Conservation (phyloP, 35 echinoderm and acorn worm genomes). For the Holothuria glaberrima region DNA sequence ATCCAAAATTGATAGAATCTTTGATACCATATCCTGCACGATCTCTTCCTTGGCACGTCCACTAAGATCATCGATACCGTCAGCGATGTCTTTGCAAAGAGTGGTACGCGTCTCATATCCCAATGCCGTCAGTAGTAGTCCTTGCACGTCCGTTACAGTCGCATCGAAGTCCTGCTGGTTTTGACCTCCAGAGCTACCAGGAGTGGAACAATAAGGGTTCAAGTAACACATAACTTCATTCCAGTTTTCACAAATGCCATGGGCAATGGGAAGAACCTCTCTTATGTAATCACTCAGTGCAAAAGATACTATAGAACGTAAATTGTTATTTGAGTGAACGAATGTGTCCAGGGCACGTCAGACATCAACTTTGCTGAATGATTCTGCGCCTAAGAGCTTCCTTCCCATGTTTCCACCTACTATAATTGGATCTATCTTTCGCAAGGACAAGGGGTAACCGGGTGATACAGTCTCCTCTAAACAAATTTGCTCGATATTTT, state of each 20-base stretch:
- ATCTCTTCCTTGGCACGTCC: not conserved
- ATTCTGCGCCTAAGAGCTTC: not conserved
- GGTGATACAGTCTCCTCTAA: not conserved
- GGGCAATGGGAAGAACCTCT: not conserved
- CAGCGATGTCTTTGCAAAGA: not conserved
- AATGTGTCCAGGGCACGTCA: not conserved
- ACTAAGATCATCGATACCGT: not conserved
- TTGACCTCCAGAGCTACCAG: not conserved
- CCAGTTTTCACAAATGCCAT: constrained; percentile 14
- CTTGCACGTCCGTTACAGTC: not conserved
- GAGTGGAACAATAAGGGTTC: not conserved
- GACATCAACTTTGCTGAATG: not conserved
- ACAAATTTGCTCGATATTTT: constrained; percentile 6
- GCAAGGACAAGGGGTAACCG: not conserved
- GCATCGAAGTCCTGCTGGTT: not conserved
- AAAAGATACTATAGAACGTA: constrained; percentile 28
- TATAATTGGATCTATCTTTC: not conserved
- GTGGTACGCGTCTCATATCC: not conserved
- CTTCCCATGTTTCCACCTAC: not conserved
- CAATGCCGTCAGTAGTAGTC: not conserved
- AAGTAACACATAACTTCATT: constrained; percentile 12
- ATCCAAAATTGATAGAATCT: constrained; percentile 1
- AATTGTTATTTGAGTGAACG: not conserved
- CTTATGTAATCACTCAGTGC: not conserved
- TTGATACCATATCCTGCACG: not conserved